phyloP scores from a whole-genome alignment of 2,888 invertebrate genomes.

The Drosophila nigritarsus region DNA sequence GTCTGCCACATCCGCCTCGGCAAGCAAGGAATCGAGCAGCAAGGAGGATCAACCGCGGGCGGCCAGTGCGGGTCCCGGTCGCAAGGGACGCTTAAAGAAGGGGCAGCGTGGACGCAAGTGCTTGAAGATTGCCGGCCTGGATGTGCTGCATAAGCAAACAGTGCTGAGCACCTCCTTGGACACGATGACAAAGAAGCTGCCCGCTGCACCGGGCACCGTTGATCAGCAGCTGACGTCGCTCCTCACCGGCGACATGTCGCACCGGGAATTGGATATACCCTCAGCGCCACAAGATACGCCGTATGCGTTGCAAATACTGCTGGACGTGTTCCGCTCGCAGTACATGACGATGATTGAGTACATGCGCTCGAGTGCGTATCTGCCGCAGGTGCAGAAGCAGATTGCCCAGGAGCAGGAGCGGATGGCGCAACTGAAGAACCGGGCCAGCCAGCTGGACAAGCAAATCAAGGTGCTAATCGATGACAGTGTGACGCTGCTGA shows the following conservation, averaged over 20 bases:
- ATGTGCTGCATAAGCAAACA: constrained; percentile 95
- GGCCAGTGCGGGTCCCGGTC: constrained; percentile 74
- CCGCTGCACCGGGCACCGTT: constrained; percentile 95
- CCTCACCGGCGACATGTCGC: constrained; percentile 89
- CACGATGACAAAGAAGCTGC: constrained; percentile 89
- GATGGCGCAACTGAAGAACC: constrained; percentile 92
- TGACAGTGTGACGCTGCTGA: constrained; percentile 95
- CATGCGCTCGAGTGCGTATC: constrained; percentile 93
- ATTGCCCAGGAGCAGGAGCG: constrained; percentile 94
- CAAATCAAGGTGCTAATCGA: constrained; percentile 96
- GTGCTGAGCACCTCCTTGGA: constrained; percentile 93
- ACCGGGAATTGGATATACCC: constrained; percentile 94
- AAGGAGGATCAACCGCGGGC: constrained; percentile 83
- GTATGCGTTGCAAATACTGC: constrained; percentile 93
- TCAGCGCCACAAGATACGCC: constrained; percentile 91
- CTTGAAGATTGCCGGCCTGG: constrained; percentile 93
- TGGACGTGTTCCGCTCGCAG: constrained; percentile 94
- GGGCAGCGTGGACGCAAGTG: constrained; percentile 87
- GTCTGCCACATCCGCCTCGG: constrained; percentile 58
- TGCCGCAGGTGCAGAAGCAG: constrained; percentile 89
- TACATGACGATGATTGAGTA: constrained; percentile 93
- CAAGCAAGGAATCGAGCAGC: constrained; percentile 81
- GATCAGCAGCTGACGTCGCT: constrained; percentile 95
- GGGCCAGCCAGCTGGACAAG: constrained; percentile 95
- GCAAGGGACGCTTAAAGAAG: constrained; percentile 88